Base-by-base conservation (phyloP, 2,113 vertebrate species). In the Perca fluviatilis region DNA sequence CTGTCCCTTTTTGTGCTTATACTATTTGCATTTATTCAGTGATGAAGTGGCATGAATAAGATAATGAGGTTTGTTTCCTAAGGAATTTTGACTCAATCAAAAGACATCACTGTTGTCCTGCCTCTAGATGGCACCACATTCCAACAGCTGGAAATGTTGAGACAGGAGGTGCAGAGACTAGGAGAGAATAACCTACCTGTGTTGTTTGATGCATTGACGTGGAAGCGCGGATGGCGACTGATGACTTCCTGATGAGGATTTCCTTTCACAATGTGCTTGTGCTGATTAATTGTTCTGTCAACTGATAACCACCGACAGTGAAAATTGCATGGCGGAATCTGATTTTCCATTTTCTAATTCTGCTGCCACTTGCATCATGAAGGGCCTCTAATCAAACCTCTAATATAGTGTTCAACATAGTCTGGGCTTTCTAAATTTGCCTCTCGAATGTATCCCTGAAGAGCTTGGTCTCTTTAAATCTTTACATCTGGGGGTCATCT, bases 241-340 rank as follows among this genome's bases (percentile, higher is more conserved):
- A 88, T 90, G 79, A 87, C 56, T 88, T 91, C 81, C 83, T 93
- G 92, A 90, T 83, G 77, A 92, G 76, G 61, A 79, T 81, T 88
- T 93, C 86, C 86, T 92, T 77, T 63, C 77, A 75, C 76, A 63
- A 51, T 27, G 27, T 53, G 63, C 75, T 64, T 53, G 67, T 36
- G 75, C 77, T 91, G 84, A 91, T 93, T 89, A 88, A 89, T 86
- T 86, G 70, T 86, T 69, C 89, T 74, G 72, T 82, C 71, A 80
- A 50, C 33, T 81, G 46, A 75, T 69, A 83, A 80, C 64, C 79
- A 82, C 83, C 70, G 46, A 86, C 77, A 54, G 85, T 72, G 80
- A 82, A 90, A 92, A 89, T 89, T 87, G 64, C 72, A 49, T n/a
- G 63, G 51, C 57, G 84, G 77, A 74, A 86, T 86, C 75, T 61